These are phyloP conservation scores for Danio kyathit DNA, from an alignment of 2,797 vertebrate species.

Conservation along the genomic window DNA sequence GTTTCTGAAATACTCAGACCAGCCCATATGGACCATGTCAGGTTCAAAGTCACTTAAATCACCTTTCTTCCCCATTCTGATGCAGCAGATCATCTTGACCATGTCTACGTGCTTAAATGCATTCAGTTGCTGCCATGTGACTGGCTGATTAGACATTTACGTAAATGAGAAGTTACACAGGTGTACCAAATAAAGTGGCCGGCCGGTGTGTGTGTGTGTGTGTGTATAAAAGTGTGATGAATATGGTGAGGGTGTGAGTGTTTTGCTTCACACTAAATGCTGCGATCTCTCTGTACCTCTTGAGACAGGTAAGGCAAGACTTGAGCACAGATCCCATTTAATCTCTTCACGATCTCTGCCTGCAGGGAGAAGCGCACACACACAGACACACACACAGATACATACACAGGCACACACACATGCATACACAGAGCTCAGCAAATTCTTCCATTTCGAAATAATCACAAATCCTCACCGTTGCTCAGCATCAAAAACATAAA, in stretches of 20 bases:
- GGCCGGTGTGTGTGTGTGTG: too few relatives aligned
- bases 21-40: too few relatives aligned
- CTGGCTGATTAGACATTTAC: too few relatives aligned
- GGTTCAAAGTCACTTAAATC: too few relatives aligned
- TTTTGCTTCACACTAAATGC: slow-evolving; percentile 6
- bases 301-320: slow-evolving; percentile 98
- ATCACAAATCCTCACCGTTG: background rate
- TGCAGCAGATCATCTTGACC: too few relatives aligned
- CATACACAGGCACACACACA: slow-evolving; percentile 26
- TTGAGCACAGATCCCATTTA: slow-evolving; percentile 97
- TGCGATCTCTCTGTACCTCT: slow-evolving; percentile 82
- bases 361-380: slow-evolving; percentile 67
- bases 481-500: slow-evolving; percentile 3
- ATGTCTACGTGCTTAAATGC: too few relatives aligned
- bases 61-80: too few relatives aligned
- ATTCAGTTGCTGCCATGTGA: too few relatives aligned
- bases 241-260: background rate
- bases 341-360: slow-evolving; percentile 97
- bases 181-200: too few relatives aligned
- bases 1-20: too few relatives aligned
- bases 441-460: background rate
- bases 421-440: slow-evolving; percentile 1
- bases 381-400: slow-evolving; percentile 14
- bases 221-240: background rate
- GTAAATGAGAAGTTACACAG: too few relatives aligned